These are phyloP conservation scores for Cecropterus lyciades DNA, from an alignment of 1,140 invertebrate genomes.

Conservation along the genomic window DNA sequence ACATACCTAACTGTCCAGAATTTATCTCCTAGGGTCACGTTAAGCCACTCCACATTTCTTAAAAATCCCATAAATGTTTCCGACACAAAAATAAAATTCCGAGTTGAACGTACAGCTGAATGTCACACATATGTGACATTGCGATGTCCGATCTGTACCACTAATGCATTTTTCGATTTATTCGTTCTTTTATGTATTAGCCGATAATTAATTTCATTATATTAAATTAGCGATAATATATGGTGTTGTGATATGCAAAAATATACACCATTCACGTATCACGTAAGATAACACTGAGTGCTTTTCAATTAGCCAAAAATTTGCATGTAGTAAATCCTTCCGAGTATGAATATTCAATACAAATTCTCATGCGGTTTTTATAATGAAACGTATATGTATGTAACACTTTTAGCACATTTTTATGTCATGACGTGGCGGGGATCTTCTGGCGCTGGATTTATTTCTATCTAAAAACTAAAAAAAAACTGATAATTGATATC, in stretches of 20 bases:
- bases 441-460: no score
- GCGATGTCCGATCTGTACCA: background rate
- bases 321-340: background rate
- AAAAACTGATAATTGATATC: no score
- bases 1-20: no score
- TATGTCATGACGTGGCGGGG: no score
- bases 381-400: no score
- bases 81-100: background rate
- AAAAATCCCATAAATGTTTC: background rate
- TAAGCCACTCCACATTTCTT: background rate
- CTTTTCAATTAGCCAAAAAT: constrained; percentile 30
- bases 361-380: background rate
- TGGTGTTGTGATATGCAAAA: constrained; percentile 1
- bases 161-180: constrained; percentile 22
- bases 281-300: constrained; percentile 17
- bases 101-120: background rate
- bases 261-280: background rate
- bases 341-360: background rate
- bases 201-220: constrained; percentile 27
- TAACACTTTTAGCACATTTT: no score
- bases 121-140: constrained; percentile 11
- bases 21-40: background rate
- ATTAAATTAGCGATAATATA: constrained; percentile 33
- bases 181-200: constrained; percentile 4
- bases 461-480: no score